Evolutionary conservation across 1,140 invertebrate species (phyloP).

Genomic region (Drosophila subpulchrella): DNA sequence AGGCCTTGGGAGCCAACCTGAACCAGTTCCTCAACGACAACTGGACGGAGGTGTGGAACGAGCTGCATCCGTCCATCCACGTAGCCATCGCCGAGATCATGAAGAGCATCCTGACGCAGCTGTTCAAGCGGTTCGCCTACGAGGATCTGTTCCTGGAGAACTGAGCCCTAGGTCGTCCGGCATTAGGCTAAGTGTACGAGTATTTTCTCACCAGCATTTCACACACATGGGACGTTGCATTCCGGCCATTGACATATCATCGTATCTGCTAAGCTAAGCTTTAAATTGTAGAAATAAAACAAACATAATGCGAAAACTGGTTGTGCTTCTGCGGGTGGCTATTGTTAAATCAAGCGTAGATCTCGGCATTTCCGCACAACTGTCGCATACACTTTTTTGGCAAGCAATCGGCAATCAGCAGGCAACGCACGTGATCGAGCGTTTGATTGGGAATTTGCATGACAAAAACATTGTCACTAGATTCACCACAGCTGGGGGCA

Average conservation of each 20-base stretch:
- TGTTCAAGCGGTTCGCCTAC: slow-evolving; percentile 80
- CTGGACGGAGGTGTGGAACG: slow-evolving; percentile 86
- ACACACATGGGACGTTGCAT: slow-evolving; percentile 21
- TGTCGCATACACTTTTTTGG: slow-evolving; percentile 44
- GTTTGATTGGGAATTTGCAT: slow-evolving; percentile 50
- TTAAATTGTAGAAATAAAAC: slow-evolving; percentile 57
- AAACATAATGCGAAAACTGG: slow-evolving; percentile 45
- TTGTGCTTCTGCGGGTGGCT: slow-evolving; percentile 18
- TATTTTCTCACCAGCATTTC: slow-evolving; percentile 55
- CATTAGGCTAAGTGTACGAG: slow-evolving; percentile 67
- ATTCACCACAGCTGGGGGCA: background rate
- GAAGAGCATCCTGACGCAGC: slow-evolving; percentile 85
- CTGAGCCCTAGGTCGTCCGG: slow-evolving; percentile 22
- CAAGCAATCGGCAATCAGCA: slow-evolving; percentile 34
- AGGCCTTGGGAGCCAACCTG: slow-evolving; percentile 87
- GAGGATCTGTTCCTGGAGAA: slow-evolving; percentile 75
- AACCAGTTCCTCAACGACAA: slow-evolving; percentile 88
- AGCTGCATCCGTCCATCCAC: slow-evolving; percentile 87
- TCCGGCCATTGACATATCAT: slow-evolving; percentile 46
- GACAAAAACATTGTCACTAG: slow-evolving; percentile 13
- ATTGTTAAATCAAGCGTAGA: slow-evolving; percentile 33
- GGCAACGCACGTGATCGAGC: slow-evolving; percentile 59
- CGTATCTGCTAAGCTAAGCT: slow-evolving; percentile 57
- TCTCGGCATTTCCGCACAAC: slow-evolving; percentile 54
- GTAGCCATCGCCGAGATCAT: slow-evolving; percentile 86